phyloP scores from a whole-genome alignment of 1,140 invertebrate species.

The Ylistrum balloti region DNA sequence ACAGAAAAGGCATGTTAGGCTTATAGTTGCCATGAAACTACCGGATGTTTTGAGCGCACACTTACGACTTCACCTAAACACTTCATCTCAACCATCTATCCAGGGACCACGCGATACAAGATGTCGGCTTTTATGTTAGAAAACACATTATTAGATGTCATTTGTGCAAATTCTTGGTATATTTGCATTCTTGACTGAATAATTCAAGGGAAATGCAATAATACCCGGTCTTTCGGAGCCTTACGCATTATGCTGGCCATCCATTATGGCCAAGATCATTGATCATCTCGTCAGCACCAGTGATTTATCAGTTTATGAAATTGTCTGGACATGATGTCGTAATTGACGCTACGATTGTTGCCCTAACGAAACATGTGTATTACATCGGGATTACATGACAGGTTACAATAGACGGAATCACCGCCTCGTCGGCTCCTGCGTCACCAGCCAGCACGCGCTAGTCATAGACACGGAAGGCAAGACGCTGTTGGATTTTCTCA shows the following conservation, averaged over 20 bases:
- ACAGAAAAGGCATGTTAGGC: too few species aligned
- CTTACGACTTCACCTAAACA: neutral
- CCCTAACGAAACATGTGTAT: conserved; percentile 38
- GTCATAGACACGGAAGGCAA: neutral
- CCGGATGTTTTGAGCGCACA: neutral
- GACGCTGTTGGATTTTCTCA: conserved; percentile 18
- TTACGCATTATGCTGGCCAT: neutral
- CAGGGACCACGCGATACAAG: neutral
- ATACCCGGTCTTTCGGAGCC: neutral
- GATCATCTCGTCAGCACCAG: conserved; percentile 21
- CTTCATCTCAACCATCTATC: neutral
- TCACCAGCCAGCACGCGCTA: neutral
- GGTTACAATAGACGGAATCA: neutral
- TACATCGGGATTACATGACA: neutral
- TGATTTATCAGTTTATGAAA: conserved; percentile 40
- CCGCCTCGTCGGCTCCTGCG: neutral
- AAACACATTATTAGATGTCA: conserved; percentile 17
- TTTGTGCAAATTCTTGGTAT: neutral
- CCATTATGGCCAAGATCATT: neutral
- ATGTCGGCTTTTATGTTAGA: neutral
- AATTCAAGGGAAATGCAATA: conserved; percentile 35
- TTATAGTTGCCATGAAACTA: too few species aligned
- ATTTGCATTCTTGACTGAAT: conserved; percentile 39
- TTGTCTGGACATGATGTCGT: conserved; percentile 24
- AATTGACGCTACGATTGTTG: conserved; percentile 16